Evolutionary conservation across 2,113 vertebrate genomes (phyloP).

Genomic region (Xiphophorus couchianus): DNA sequence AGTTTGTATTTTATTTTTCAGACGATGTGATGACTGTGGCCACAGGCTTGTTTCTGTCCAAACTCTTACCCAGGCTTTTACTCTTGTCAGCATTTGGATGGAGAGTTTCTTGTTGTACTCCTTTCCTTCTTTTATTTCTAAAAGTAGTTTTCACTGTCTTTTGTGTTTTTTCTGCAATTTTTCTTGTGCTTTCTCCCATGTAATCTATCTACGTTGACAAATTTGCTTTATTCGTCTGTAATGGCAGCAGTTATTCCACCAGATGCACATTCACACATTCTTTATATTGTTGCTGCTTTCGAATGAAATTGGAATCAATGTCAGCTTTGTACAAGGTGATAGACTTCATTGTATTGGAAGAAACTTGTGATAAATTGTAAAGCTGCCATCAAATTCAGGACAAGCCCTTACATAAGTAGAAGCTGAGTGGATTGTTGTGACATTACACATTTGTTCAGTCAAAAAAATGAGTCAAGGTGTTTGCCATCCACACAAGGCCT

Average conservation of each 20-base stretch:
- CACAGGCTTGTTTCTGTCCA: constrained; percentile 55
- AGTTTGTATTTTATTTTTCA: constrained; percentile 61
- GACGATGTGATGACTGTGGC: constrained; percentile 60
- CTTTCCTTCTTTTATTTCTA: not conserved
- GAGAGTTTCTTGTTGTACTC: constrained; percentile 33
- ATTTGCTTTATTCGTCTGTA: constrained; percentile 33
- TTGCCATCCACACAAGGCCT: constrained; percentile 30
- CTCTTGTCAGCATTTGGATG: constrained; percentile 30
- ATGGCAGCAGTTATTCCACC: constrained; percentile 36
- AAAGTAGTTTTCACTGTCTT: not conserved
- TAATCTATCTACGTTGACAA: constrained; percentile 11
- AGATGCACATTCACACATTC: constrained; percentile 34
- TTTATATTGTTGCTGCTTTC: constrained; percentile 28
- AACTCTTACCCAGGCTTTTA: constrained; percentile 44
- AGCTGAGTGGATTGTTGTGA: constrained; percentile 60
- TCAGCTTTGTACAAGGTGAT: constrained; percentile 30
- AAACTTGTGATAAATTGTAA: constrained; percentile 58
- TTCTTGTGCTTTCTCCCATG: constrained; percentile 9
- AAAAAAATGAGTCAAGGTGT: constrained; percentile 50
- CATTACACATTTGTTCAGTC: constrained; percentile 62
- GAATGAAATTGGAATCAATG: constrained; percentile 40
- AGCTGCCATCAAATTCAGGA: constrained; percentile 50
- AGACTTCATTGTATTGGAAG: constrained; percentile 28
- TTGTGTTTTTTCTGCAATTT: constrained; percentile 3
- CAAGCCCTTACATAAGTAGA: constrained; percentile 66